Base-by-base conservation (phyloP, 2,113 vertebrate species). In the Haplochromis burtoni region DNA sequence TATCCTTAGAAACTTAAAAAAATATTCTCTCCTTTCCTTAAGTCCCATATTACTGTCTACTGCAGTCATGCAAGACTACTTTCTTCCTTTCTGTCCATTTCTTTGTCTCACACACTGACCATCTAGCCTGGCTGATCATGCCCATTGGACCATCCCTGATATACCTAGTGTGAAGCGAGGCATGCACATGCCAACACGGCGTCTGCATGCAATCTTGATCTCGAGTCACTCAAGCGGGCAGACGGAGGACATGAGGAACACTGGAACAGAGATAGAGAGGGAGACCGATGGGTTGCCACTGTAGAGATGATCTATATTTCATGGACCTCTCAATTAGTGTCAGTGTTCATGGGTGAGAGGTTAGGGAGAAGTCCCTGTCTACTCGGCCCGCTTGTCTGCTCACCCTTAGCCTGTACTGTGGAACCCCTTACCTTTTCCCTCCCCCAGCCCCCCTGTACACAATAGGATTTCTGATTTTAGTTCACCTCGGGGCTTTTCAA, bases 241-340 rank as follows among this genome's bases (percentile, higher is more conserved):
- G 80, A 88, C 82, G 29, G 88, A 89, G 85, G 91, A 91, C 33
- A 57, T 66, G 81, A 83, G 85, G 83, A 88, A 85, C 45, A 80
- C 83, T 40, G 33, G 45, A 91, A 83, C 33, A 49, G 31, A 71
- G 71, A 78, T 71, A 45, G 14, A 47, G 82, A 51, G 79, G 19
- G 79, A 73, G 47, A 61, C 71, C 19, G 38, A 61, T 76, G 79
- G 53, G 61, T 80, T 84, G 88, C 81, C 87, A 92, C 89, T 82
- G 79, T 90, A 88, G 90, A 91, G 84, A 93, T 95, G 92, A 96
- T 96, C 91, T 95, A 96, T 96, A 95, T 95, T 96, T 96, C 92
- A 96, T 95, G 84, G 87, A 89, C 63, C 92, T 94, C 92, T 96
- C 95, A 96, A 95, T 96, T 95, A 95, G 94, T 93, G 95, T 95